Evolutionary conservation across 2,888 invertebrate genomes (phyloP).

Genomic region (Amiota minor): DNA sequence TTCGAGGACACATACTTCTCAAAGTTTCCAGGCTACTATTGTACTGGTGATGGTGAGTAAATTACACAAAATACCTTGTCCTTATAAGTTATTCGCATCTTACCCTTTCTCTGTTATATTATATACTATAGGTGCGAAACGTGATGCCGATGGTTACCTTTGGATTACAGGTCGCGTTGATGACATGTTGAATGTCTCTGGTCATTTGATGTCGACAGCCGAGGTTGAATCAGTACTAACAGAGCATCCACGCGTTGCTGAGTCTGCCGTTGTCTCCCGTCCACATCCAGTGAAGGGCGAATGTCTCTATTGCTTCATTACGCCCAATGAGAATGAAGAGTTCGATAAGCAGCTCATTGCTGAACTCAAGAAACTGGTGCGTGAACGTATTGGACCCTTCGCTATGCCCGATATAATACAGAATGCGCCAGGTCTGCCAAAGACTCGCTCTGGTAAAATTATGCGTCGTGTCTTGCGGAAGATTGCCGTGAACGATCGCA

Average conservation of each 20-base stretch:
- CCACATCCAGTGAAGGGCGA: constrained; percentile 97
- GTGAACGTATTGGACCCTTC: constrained; percentile 95
- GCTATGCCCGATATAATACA: constrained; percentile 96
- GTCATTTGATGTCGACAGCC: constrained; percentile 97
- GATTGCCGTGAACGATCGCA: constrained; percentile 89
- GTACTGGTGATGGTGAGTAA: constrained; percentile 94
- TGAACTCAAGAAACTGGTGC: constrained; percentile 85
- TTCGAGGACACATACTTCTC: constrained; percentile 95
- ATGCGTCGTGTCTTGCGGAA: constrained; percentile 96
- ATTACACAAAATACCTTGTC: neutral
- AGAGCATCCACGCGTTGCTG: constrained; percentile 86
- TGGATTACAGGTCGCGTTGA: constrained; percentile 98
- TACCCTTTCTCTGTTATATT: neutral
- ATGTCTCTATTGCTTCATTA: constrained; percentile 97
- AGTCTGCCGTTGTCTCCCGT: constrained; percentile 96
- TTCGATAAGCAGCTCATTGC: constrained; percentile 82
- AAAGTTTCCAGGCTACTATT: constrained; percentile 97
- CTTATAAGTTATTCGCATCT: neutral
- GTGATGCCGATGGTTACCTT: constrained; percentile 94
- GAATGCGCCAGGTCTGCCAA: constrained; percentile 93
- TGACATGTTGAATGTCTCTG: constrained; percentile 99
- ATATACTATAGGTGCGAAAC: constrained; percentile 81
- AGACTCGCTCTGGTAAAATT: constrained; percentile 98
- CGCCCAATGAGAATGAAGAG: constrained; percentile 83
- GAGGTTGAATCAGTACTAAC: constrained; percentile 90